Base-by-base conservation (phyloP, 2,888 invertebrate genomes). In the Chymomyza amoena region DNA sequence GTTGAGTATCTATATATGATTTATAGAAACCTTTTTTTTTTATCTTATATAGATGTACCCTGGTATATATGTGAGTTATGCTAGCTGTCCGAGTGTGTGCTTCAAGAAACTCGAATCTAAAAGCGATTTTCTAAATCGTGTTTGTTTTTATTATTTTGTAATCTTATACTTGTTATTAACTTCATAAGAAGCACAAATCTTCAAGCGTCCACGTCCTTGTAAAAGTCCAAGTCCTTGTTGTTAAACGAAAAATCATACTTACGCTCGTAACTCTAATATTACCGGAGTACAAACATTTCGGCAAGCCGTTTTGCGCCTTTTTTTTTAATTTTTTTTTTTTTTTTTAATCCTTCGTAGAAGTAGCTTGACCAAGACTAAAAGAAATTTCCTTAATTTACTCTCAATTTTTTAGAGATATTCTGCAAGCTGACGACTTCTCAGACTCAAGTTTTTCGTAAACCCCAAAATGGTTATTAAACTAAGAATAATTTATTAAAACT, bases 401-500 rank as follows among this genome's bases (percentile, higher is more conserved):
- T 66, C 70, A 56, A 66, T 61, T 45, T 77, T 76, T 72, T 79
- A 76, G 78, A 69, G 68, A 57, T 56, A 71, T 72, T 67, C 74
- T 76, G 16, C 78, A 62, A 39, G 59, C 57, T 52, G 71, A 76
- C 59, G 74, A 68, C 60, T 75, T 75, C 63, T 66, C 64, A 64
- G 63, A 65, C 68, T 69, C 39, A 45, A 45, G 39, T 45, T 45
- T 73, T 70, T 51, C 68, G 61, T 68, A 68, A 70, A 51, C 51
- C 74, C 36, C 61, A 61, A 59, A 59, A 62, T 4, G 13, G 39
- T 45, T 45, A 4, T 45, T 45, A 4, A 45, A 13, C 39, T 45
- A 54, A 9, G 20, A 18, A 0, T 15, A 9, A 66, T 75, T 64
- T 63, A 51, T 25, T 56, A 54, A 25, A 39, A 16, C 61, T 25